These are phyloP conservation scores for Homalodisca vitripennis DNA, from an alignment of 1,140 invertebrate genomes.

Conservation along the genomic window DNA sequence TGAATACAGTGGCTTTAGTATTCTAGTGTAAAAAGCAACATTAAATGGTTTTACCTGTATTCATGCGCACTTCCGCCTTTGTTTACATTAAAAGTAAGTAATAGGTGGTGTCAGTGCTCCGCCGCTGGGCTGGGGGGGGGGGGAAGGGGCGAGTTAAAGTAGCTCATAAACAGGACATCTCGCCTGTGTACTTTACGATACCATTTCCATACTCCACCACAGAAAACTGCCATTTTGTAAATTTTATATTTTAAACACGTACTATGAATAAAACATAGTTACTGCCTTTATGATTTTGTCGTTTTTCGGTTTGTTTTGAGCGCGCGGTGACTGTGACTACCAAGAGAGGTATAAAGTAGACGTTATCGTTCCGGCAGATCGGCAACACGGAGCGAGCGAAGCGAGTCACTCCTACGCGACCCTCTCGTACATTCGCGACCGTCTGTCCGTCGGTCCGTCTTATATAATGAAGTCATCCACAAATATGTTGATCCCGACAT, in stretches of 20 bases:
- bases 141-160: background rate
- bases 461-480: constrained; percentile 17
- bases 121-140: background rate
- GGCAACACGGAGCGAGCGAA: background rate
- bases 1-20: no score
- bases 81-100: constrained; percentile 12
- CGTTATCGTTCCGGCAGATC: constrained; percentile 3
- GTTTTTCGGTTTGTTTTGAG: background rate
- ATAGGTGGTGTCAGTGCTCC: background rate
- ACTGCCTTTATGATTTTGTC: constrained; percentile 14
- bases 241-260: constrained; percentile 12
- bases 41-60: constrained; percentile 2
- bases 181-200: constrained; percentile 4
- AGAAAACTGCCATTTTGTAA: constrained; percentile 15
- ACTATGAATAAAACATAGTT: constrained; percentile 13
- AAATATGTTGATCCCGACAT: constrained; percentile 3
- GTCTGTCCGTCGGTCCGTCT: background rate
- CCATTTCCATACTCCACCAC: constrained; percentile 15
- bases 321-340: background rate
- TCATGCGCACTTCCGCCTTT: background rate
- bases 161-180: constrained; percentile 15
- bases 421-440: background rate
- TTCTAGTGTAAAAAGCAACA: no score
- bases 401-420: constrained; percentile 20
- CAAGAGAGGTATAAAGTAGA: background rate